Percentiles rank a stretch among this genome's conserved stretches.
phyloP scores from a whole-genome alignment of 2,888 invertebrate genomes.

The Apodemia mormo region DNA sequence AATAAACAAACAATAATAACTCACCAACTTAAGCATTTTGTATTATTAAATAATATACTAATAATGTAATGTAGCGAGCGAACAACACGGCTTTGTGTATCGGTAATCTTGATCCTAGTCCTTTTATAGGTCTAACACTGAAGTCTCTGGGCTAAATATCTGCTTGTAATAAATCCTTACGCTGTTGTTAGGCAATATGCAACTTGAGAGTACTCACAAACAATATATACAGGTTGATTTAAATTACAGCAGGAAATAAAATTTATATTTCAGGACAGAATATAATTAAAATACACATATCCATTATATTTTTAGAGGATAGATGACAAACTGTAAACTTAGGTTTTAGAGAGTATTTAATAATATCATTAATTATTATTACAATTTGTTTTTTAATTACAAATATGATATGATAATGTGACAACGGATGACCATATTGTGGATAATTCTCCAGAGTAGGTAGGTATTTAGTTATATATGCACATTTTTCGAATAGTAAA shows the following conservation, averaged over 20 bases:
- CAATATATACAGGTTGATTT: constrained; percentile 29
- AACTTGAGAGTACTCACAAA: constrained; percentile 47
- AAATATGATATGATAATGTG: too few relatives aligned
- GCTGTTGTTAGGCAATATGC: constrained; percentile 61
- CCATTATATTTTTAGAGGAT: too few relatives aligned
- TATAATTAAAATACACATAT: too few relatives aligned
- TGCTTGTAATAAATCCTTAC: constrained; percentile 59
- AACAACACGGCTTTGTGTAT: constrained; percentile 50
- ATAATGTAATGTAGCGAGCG: constrained; percentile 42
- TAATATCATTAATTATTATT: too few relatives aligned
- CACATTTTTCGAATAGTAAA: too few relatives aligned
- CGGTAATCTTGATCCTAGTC: constrained; percentile 52
- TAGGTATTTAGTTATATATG: too few relatives aligned
- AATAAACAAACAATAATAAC: constrained; percentile 31
- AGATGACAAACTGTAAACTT: too few relatives aligned
- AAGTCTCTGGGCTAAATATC: constrained; percentile 52
- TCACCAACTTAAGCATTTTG: constrained; percentile 66
- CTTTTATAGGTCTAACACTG: constrained; percentile 68
- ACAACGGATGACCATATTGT: too few relatives aligned
- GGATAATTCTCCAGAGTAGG: too few relatives aligned
- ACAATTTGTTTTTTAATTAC: too few relatives aligned
- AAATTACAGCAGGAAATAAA: background rate
- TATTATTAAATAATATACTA: constrained; percentile 32
- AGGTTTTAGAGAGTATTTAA: too few relatives aligned
- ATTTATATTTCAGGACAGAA: background rate